Conservation (phyloP, 1,140 invertebrate genomes). For the Pogonognathellus flavescens region DNA sequence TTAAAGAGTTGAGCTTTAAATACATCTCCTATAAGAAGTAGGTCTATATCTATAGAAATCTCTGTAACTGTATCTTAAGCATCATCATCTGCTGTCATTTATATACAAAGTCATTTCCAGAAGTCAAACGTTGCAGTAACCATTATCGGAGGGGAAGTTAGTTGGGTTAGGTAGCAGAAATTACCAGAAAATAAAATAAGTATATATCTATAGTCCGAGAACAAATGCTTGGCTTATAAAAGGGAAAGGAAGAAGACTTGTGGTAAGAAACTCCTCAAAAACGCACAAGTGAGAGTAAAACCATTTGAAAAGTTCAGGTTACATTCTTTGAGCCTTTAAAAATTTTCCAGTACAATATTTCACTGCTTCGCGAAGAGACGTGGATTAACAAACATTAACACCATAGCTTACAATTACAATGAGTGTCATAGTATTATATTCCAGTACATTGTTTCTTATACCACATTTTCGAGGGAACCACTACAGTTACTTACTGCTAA, state of each 20-base stretch:
- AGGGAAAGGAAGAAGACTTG: neutral
- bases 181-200: too few relatives aligned
- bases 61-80: neutral
- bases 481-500: slow-evolving; percentile 4
- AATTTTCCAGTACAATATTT: slow-evolving; percentile 54
- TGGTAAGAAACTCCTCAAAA: slow-evolving; percentile 29
- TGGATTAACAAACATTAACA: slow-evolving; percentile 55
- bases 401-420: neutral
- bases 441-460: neutral
- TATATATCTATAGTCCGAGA: neutral
- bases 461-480: neutral
- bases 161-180: neutral
- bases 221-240: neutral
- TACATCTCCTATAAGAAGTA: too few relatives aligned
- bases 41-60: too few relatives aligned
- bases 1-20: neutral
- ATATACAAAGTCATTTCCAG: slow-evolving; percentile 2
- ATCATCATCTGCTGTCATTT: slow-evolving; percentile 20
- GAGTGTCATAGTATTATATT: neutral
- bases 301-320: slow-evolving; percentile 45
- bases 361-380: slow-evolving; percentile 39
- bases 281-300: slow-evolving; percentile 37
- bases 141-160: slow-evolving; percentile 37
- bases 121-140: neutral
- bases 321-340: slow-evolving; percentile 46